phyloP scores from a whole-genome alignment of 2,797 vertebrate species.

The Smutsia temminckii region DNA sequence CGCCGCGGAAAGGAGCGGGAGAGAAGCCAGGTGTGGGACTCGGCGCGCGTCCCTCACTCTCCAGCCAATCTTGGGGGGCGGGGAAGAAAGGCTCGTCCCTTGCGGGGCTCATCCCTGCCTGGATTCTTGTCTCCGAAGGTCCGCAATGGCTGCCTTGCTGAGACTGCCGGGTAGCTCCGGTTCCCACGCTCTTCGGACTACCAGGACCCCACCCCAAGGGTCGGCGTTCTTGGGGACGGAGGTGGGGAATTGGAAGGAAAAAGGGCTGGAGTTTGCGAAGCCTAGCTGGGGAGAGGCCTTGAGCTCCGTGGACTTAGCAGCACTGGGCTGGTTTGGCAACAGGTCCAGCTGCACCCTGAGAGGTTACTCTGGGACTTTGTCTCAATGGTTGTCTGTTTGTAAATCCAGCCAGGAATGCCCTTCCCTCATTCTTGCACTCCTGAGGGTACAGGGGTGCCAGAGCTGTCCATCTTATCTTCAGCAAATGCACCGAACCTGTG shows the following conservation, averaged over 20 bases:
- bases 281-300: not conserved
- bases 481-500: not conserved
- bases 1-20: not conserved
- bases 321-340: not conserved
- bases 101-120: not conserved
- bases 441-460: not conserved
- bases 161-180: not conserved
- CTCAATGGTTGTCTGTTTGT: conserved; percentile 47
- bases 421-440: not conserved
- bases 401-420: not conserved
- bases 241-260: not conserved
- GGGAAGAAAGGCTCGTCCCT: not conserved
- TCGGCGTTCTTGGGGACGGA: not conserved
- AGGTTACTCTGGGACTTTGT: conserved; percentile 64
- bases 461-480: not conserved
- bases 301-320: not conserved
- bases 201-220: not conserved
- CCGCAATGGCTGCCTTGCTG: conserved; percentile 1
- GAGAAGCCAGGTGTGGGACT: not conserved
- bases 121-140: not conserved
- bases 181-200: conserved; percentile 26
- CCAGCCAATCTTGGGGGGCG: not conserved
- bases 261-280: not conserved
- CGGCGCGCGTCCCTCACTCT: not conserved
- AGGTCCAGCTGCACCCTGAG: conserved; percentile 32